phyloP scores from a whole-genome alignment of 2,888 invertebrate genomes.

The Trypoxylon attenuatum region DNA sequence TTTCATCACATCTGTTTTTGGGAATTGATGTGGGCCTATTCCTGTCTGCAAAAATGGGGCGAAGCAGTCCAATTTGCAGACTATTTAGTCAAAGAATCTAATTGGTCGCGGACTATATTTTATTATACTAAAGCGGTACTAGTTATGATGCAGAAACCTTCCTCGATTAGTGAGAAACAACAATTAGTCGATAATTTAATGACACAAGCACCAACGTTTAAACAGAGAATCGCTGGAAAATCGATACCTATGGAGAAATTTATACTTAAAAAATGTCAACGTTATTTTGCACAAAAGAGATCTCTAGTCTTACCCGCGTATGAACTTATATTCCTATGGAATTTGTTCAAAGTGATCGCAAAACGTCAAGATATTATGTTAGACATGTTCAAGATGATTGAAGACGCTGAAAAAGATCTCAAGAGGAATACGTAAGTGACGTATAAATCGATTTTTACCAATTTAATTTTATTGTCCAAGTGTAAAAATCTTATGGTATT shows the following conservation, averaged over 20 bases:
- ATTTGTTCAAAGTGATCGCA: constrained; percentile 88
- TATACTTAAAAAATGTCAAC: constrained; percentile 88
- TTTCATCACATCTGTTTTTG: constrained; percentile 95
- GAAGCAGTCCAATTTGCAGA: constrained; percentile 84
- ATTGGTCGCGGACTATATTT: constrained; percentile 95
- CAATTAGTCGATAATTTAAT: constrained; percentile 80
- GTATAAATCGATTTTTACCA: neutral
- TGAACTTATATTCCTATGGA: constrained; percentile 95
- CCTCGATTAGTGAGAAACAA: constrained; percentile 74
- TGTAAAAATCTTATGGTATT: neutral
- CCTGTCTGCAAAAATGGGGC: constrained; percentile 85
- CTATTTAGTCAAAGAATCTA: constrained; percentile 84
- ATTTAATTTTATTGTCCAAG: neutral
- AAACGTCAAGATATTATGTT: constrained; percentile 81
- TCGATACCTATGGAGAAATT: constrained; percentile 98
- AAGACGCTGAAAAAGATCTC: constrained; percentile 73
- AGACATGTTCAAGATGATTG: constrained; percentile 80
- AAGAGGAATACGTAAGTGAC: constrained; percentile 57
- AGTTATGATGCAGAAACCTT: constrained; percentile 82
- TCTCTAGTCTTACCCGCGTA: constrained; percentile 87
- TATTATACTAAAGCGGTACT: constrained; percentile 92
- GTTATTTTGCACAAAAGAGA: constrained; percentile 85
- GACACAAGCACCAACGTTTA: constrained; percentile 87
- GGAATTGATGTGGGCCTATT: constrained; percentile 94
- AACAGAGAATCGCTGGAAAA: constrained; percentile 95